These are phyloP conservation scores for Acronicta alni DNA, from an alignment of 2,888 invertebrate species.

Conservation along the genomic window DNA sequence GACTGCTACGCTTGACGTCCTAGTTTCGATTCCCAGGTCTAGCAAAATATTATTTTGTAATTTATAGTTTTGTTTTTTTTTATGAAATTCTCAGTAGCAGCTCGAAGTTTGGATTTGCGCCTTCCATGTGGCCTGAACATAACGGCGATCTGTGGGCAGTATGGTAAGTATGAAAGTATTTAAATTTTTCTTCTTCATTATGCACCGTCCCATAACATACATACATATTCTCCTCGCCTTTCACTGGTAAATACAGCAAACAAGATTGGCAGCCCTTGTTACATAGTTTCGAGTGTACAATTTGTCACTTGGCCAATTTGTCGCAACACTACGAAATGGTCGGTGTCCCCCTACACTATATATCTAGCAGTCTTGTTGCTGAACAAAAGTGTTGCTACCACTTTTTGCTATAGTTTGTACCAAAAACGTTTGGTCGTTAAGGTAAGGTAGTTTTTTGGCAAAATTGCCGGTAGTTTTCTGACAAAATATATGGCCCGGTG, in stretches of 20 bases:
- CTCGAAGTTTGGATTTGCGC: too few species aligned
- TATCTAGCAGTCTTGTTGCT: constrained; percentile 42
- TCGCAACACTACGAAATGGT: constrained; percentile 61
- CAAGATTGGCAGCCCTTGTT: constrained; percentile 31
- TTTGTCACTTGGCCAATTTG: constrained; percentile 67
- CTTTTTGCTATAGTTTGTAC: constrained; percentile 38
- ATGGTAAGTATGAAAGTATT: too few species aligned
- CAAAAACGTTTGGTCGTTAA: constrained; percentile 49
- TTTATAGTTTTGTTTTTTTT: too few species aligned
- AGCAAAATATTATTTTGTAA: too few species aligned
- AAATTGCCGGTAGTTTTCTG: constrained; percentile 34
- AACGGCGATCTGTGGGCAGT: too few species aligned
- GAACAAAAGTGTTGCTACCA: constrained; percentile 51
- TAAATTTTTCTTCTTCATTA: too few species aligned
- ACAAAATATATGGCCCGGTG: constrained; percentile 22
- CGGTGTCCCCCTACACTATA: constrained; percentile 32
- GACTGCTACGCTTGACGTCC: too few species aligned
- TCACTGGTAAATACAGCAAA: constrained; percentile 1
- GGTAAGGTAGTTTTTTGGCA: constrained; percentile 46
- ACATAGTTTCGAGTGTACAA: constrained; percentile 39
- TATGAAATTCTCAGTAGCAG: too few species aligned
- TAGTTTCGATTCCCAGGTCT: too few species aligned
- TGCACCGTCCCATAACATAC: too few species aligned
- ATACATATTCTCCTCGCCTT: too few species aligned
- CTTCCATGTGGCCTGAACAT: too few species aligned